Evolutionary conservation across 2,888 invertebrate species (phyloP).

Genomic region (Anticlea derivata): DNA sequence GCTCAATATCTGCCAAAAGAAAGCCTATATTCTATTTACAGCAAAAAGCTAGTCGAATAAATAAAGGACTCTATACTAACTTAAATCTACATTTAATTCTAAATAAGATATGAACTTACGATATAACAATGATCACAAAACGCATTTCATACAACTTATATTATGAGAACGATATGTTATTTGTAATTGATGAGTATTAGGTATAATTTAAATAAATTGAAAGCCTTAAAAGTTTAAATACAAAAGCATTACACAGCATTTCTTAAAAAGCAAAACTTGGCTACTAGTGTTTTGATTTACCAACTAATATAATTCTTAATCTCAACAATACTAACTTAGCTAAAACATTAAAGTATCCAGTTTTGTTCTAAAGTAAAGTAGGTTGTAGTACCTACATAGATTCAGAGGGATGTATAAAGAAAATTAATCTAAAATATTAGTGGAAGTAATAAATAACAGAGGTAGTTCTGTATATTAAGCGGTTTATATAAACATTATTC

Average conservation of each 20-base stretch:
- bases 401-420: not conserved
- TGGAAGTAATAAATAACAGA: constrained; percentile 31
- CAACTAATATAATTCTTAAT: constrained; percentile 31
- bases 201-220: constrained; percentile 49
- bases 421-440: not conserved
- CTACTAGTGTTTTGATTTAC: constrained; percentile 54
- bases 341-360: not conserved
- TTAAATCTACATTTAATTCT: constrained; percentile 41
- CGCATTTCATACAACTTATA: constrained; percentile 61
- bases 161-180: constrained; percentile 67
- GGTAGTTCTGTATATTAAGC: constrained; percentile 26
- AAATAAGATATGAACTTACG: constrained; percentile 60
- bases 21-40: constrained; percentile 47
- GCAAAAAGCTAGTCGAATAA: constrained; percentile 43
- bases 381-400: too few species aligned
- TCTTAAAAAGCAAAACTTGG: constrained; percentile 78
- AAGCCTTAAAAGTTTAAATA: constrained; percentile 48
- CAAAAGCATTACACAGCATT: constrained; percentile 71
- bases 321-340: constrained; percentile 15
- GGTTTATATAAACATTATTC: too few species aligned
- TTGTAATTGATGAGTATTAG: constrained; percentile 73
- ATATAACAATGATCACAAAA: constrained; percentile 66
- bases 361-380: not conserved
- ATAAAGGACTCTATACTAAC: constrained; percentile 49
- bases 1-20: constrained; percentile 40